Base-by-base conservation (phyloP, 2,113 vertebrate genomes). In the Phoxinus phoxinus region DNA sequence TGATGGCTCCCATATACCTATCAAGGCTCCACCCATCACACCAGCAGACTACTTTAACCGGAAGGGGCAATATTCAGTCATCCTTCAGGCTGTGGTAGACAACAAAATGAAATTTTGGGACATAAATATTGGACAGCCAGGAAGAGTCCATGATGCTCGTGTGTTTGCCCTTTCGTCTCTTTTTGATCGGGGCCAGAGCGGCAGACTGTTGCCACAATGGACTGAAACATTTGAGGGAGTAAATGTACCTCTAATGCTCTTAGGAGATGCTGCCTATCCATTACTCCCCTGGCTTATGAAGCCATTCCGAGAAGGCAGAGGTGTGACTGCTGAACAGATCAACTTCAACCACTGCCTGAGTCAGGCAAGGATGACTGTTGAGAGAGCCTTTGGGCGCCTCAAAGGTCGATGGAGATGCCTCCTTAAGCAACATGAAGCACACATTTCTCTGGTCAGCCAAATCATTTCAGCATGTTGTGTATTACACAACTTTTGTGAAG, bases 61-160 rank as follows among this genome's bases (percentile, higher is more conserved):
- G 10, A 82, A 82, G 15, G 35, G 59, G 0, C 13, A 46, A n/a
- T 82, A 65, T 27, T 82, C 80, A 13, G 17, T 69, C n/a, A 51
- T 69, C 37, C 10, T 82, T 9, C 80, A 82, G 41, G 61, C 19
- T 69, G 80, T 65, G n/a, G 80, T 82, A 23, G 80, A 67, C 80
- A n/a, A 81, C 35, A 61, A 15, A 4, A 25, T 81, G 3, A 35
- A 48, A 10, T 69, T 82, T 69, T 82, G 80, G 41, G 80, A 82
- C 41, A 48, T 69, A 25, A 81, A 81, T 65, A n/a, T 81, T n/a
- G 79, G 79, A 7, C 44, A 25, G 35, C 13, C 61, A 27, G 80
- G 79, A 12, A 67, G 44, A 51, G 37, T 82, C 9, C 80, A 82
- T 23, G 80, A 77, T 78, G 75, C 58, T 13, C 6, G 41, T 25